Evolutionary conservation across 2,113 vertebrate genomes (phyloP), one percentile per base, ranked within the genome.

Genomic region (Oophaga pumilio): DNA sequence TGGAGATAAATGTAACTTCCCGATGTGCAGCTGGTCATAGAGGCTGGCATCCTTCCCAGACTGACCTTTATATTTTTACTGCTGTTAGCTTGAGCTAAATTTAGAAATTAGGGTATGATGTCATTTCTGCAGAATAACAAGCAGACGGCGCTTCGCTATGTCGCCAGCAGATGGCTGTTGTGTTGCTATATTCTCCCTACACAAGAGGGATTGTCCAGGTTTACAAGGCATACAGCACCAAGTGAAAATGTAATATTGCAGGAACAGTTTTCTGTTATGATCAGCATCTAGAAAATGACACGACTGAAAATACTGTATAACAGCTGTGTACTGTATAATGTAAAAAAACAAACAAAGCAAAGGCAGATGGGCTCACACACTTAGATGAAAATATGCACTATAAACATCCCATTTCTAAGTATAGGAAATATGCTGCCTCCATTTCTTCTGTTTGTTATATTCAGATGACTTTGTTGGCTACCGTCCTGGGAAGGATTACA

Each of bases 91-190:
- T 13, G 50, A 50, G 86, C 78, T 87, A 87, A 62, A 79, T 62
- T 82, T 87, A 87, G 86, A 73, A 74, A 82, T 66, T 74, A 56
- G 77, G 68, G 22, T 56, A 87, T 87, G 86, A 87, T 82, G 86
- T 87, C 78, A 87, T 71, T 79, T 62, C 86, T 87, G 86, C 78
- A 87, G 78, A 86, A 78, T 62, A 81, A 87, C 26, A 81, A 80
- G 52, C 53, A 80, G 77, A 73, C 77, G 26, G 52, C 49, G n/a
- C 62, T 82, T 64, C 52, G 28, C 24, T 52, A 13, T 49, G 3
- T 82, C 22, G 28, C 86, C 86, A 82, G 86, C 68, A 87, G 86
- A 82, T 73, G 86, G 77, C 86, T 28, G 49, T 49, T 79, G 49
- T 33, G 62, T 20, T 68, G 76, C 57, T 64, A 3, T 66, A n/a